Percentiles rank a stretch among this genome's conserved stretches.
Evolutionary conservation across 2,113 vertebrate species (phyloP).

Genomic region (Rhineura floridana): DNA sequence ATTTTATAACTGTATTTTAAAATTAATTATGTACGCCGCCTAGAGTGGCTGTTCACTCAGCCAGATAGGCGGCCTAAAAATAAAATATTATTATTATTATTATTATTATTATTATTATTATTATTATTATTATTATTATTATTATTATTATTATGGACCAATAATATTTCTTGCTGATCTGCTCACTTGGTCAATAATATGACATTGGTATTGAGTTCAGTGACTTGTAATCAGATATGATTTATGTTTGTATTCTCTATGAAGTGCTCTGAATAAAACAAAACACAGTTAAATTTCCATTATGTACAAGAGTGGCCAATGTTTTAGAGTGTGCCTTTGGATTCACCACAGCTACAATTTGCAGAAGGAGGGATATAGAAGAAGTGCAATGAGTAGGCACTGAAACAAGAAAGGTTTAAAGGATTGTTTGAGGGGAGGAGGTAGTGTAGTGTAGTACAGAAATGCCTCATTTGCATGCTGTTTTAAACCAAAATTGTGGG

Average conservation of each 20-base stretch:
- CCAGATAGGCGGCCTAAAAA: too few relatives aligned
- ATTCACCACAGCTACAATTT: neutral
- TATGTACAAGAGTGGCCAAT: neutral
- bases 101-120: too few relatives aligned
- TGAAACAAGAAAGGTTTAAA: neutral
- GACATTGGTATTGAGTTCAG: neutral
- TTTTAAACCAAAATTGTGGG: too few relatives aligned
- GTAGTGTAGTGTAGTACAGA: too few relatives aligned
- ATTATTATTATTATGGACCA: too few relatives aligned
- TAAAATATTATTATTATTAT: too few relatives aligned
- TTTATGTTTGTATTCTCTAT: neutral
- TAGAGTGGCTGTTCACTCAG: too few relatives aligned
- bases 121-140: too few relatives aligned
- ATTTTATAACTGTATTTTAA: too few relatives aligned
- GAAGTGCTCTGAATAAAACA: neutral
- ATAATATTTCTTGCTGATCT: neutral
- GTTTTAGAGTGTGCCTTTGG: too few relatives aligned
- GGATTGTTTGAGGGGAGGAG: neutral
- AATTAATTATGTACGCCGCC: too few relatives aligned
- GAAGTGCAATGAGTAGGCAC: neutral
- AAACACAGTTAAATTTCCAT: neutral
- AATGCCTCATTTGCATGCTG: too few relatives aligned
- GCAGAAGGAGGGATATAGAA: neutral
- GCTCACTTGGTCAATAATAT: neutral
- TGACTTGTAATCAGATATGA: neutral